phyloP scores from a whole-genome alignment of 2,113 vertebrate genomes.

The Craseonycteris thonglongyai region DNA sequence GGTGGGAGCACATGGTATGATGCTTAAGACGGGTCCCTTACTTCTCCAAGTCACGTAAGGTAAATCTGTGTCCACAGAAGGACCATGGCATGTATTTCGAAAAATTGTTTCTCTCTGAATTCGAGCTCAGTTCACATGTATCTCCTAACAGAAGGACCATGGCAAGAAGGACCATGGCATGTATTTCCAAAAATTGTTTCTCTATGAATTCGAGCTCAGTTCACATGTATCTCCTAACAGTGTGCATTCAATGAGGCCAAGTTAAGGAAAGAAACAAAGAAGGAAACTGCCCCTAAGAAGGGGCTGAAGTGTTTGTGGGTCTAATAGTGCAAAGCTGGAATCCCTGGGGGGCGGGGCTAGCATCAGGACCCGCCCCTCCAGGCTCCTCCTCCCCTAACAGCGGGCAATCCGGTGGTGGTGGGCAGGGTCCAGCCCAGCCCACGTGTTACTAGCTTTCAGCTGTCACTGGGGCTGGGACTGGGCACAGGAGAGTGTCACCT shows the following conservation, averaged over 20 bases:
- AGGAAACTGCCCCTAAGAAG: background rate
- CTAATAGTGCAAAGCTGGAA: background rate
- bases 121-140: too few relatives aligned
- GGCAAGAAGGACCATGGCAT: too few relatives aligned
- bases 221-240: background rate
- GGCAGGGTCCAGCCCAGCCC: fast-evolving
- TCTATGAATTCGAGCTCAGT: too few relatives aligned
- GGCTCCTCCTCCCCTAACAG: background rate
- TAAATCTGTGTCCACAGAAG: background rate
- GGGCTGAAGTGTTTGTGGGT: background rate
- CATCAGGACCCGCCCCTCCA: too few relatives aligned
- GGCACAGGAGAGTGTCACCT: background rate
- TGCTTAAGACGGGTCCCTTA: background rate
- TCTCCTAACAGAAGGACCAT: too few relatives aligned
- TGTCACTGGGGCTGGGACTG: fast-evolving
- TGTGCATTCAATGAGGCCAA: background rate
- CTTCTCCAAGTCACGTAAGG: background rate
- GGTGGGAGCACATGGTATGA: too few relatives aligned
- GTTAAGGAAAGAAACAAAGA: background rate
- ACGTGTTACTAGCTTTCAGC: background rate
- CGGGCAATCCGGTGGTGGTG: background rate
- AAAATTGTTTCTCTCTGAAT: background rate
- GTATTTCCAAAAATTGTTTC: too few relatives aligned
- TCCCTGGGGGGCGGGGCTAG: too few relatives aligned
- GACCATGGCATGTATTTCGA: background rate